Conservation (phyloP, 2,888 invertebrate genomes). For the Drosophila silvestris region DNA sequence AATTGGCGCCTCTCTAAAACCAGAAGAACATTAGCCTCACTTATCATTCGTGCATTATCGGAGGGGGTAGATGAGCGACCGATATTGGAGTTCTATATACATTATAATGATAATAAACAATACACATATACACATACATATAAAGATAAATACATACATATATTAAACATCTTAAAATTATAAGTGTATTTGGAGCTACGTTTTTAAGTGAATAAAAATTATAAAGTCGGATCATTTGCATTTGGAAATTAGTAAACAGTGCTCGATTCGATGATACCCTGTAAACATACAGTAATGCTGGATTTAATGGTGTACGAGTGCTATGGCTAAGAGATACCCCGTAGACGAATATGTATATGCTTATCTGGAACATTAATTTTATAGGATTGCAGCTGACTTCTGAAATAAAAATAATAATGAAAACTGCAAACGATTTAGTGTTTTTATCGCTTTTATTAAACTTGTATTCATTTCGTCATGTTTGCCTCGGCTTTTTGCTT, state of each 20-base stretch:
- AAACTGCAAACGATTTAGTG: slow-evolving; percentile 26
- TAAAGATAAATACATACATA: slow-evolving; percentile 70
- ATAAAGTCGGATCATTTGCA: slow-evolving; percentile 52
- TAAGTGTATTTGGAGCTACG: slow-evolving; percentile 81
- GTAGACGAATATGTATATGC: not conserved
- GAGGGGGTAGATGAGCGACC: slow-evolving; percentile 41
- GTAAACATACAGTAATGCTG: not conserved
- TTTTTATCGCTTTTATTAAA: slow-evolving; percentile 78
- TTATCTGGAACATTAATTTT: not conserved
- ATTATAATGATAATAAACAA: slow-evolving; percentile 70
- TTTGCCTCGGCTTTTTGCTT: slow-evolving; percentile 41
- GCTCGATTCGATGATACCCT: not conserved
- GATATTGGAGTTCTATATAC: slow-evolving; percentile 72
- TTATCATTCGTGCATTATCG: slow-evolving; percentile 72
- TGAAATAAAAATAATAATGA: not conserved
- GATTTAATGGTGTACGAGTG: not conserved
- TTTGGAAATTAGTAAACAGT: slow-evolving; percentile 1
- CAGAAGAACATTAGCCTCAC: slow-evolving; percentile 46
- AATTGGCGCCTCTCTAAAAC: slow-evolving; percentile 48
- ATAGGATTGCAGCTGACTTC: not conserved
- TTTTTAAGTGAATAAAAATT: slow-evolving; percentile 81
- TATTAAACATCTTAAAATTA: slow-evolving; percentile 79
- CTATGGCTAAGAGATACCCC: not conserved
- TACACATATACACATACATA: slow-evolving; percentile 71
- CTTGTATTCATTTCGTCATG: slow-evolving; percentile 80